Evolutionary conservation across 37 sponge, comb jelly and placozoan species (phyloP).

Genomic region (Spongilla lacustris): DNA sequence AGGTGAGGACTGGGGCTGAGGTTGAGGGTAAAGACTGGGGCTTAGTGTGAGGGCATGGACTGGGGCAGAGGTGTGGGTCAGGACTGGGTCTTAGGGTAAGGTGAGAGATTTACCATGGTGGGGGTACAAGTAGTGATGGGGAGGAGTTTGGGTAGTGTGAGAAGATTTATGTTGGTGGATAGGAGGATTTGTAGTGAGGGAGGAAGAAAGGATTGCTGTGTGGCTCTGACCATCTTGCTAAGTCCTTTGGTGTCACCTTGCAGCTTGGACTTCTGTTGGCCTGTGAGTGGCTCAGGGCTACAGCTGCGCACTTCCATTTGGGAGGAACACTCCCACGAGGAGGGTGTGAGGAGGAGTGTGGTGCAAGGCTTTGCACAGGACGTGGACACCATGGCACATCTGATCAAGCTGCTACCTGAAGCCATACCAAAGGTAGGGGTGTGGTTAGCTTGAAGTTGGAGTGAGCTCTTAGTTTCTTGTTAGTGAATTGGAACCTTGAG

Average conservation of each 20-base stretch:
- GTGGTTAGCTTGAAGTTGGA: too few species aligned
- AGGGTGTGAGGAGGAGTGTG: constrained; percentile 5
- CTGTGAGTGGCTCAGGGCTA: constrained; percentile 85
- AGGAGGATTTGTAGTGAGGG: too few species aligned
- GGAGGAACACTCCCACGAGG: constrained; percentile 51
- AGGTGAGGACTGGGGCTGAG: constrained; percentile 27
- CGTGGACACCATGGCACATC: constrained; percentile 58
- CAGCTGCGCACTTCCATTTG: constrained; percentile 54
- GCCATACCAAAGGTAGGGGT: constrained; percentile 63
- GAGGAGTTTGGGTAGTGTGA: neutral
- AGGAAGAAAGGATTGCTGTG: too few species aligned
- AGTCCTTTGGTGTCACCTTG: neutral
- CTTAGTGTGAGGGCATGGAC: too few species aligned
- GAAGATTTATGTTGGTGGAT: too few species aligned
- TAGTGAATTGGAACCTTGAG: too few species aligned
- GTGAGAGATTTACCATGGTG: neutral
- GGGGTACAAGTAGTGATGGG: too few species aligned
- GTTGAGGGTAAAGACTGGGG: neutral
- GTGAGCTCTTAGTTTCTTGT: too few species aligned
- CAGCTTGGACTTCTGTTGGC: constrained; percentile 76
- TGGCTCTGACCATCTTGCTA: too few species aligned
- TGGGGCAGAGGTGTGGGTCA: neutral
- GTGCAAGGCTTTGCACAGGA: constrained; percentile 53
- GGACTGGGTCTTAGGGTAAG: neutral
- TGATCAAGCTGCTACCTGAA: constrained; percentile 46